These are phyloP conservation scores for Epinephelus cyanopodus DNA, from an alignment of 2,113 vertebrate genomes.

Conservation along the genomic window DNA sequence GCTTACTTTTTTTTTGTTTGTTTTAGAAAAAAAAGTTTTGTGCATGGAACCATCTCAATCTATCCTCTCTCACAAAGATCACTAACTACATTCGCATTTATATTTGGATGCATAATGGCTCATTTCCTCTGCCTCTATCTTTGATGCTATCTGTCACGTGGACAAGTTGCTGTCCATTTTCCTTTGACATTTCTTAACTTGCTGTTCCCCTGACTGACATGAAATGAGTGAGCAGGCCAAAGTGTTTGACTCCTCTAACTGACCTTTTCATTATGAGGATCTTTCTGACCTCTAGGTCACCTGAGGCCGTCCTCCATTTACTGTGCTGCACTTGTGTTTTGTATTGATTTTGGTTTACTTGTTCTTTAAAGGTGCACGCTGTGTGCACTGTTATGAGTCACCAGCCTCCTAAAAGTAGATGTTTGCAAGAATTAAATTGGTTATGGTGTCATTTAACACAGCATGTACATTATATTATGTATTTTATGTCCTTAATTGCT, in stretches of 20 bases:
- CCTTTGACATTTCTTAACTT: not conserved
- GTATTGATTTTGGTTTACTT: not conserved
- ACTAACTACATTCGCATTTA: not conserved
- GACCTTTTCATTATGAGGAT: slow-evolving; percentile 9
- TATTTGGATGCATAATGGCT: not conserved
- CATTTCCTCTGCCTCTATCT: not conserved
- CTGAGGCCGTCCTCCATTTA: not conserved
- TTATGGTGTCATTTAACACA: not conserved
- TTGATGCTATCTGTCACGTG: not conserved
- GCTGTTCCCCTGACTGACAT: not conserved
- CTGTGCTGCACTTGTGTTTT: not conserved
- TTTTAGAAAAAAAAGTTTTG: not conserved
- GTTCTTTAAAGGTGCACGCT: not conserved
- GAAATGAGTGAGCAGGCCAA: not conserved
- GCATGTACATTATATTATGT: not conserved
- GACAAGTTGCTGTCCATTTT: not conserved
- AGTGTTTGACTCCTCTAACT: not conserved
- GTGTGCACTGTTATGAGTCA: not conserved
- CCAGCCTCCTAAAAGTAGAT: not conserved
- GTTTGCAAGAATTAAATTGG: not conserved
- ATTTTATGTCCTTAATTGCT: not conserved
- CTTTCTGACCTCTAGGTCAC: not conserved
- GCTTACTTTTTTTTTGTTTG: not conserved
- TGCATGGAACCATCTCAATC: not conserved
- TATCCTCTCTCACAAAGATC: not conserved